Evolutionary conservation across 2,113 vertebrate genomes (phyloP), one percentile per base, ranked within the genome.

Genomic region (Chelonoidis abingdonii): DNA sequence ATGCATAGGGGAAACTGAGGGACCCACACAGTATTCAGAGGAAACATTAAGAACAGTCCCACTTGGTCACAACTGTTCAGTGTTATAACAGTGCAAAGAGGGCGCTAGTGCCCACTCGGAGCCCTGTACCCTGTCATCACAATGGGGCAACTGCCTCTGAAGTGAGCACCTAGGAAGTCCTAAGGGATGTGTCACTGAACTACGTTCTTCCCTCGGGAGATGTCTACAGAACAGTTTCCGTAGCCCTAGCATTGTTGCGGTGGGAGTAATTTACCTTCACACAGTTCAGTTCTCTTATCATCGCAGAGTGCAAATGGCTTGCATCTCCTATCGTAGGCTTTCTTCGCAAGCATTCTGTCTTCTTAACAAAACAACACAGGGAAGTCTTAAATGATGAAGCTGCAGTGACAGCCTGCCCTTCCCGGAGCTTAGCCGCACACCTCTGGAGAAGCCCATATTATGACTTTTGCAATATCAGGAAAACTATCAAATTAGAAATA

Each of bases 401-500:
- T 41, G 87, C 54, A 59, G 4, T 13, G 52, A 76, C 91, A 80
- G 86, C 5, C 16, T 49, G 79, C 49, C 59, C 83, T 83, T 80
- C 65, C 49, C 81, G 41, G 90, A 94, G 84, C 80, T 41, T 3
- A 92, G 53, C 75, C 90, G 2, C 31, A 41, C 80, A 89, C 83
- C 97, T 88, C 90, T 72, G 87, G 94, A 96, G 94, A 91, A 79
- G 75, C 53, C 90, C 53, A 1, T 0, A 12, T 95, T 96, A 96
- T 95, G 95, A 95, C 89, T 97, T 95, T 83, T 81, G 92, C 95
- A 95, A 81, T 95, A 94, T 52, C 87, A 84, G 94, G 92, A 31
- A 95, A 87, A 94, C 83, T 83, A 95, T 88, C 94, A 96, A 95
- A 96, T 97, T 95, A 95, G 75, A 92, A 91, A 87, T 94, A 95